Evolutionary conservation across 2,113 vertebrate genomes (phyloP), one percentile per base, ranked within the genome.

Genomic region (Triplophysa rosa): DNA sequence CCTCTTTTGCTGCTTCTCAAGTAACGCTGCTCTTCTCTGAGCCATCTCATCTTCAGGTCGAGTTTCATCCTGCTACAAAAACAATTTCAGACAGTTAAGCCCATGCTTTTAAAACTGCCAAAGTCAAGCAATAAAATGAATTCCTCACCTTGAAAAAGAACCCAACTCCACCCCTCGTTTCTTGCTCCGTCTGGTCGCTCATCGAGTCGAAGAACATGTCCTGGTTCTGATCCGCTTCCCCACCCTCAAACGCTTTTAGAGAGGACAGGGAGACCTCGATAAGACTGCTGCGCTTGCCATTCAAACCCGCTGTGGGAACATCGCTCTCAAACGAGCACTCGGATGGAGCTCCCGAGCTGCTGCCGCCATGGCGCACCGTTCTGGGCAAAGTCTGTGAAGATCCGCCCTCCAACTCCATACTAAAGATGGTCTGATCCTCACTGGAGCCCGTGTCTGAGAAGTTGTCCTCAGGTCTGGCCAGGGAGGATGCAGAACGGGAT

Each of bases 1-100:
- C 80, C 95, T 91, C 80, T 95, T 95, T 86, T 95, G 95, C 79
- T 98, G 95, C 77, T 95, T 94, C 82, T 96, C 94, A 59, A 97
- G 82, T 81, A 98, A 80, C 45, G 91, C 94, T 16, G 95, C 95
- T 85, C 89, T 91, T 82, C 93, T 91, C 77, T 95, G 94, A 1
- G 95, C 95, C 95, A 97, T 96, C 85, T 96, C 95, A 2, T 94
- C 95, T 66, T 95, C 95, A 0, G 94, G 88, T 59, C 92, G 93
- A 68, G 90, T 93, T 59, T 92, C 94, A 21, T 93, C 95, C 94
- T 94, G 82, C 61, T 67, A 76, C 21, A 62, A 16, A 58, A 5
- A 26, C 54, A 49, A 13, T 52, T 26, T 14, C 16, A 79, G 47
- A 81, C 19, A 9, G 23, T 83, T 68, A 73, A 26, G 21, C 3